Percentiles rank a stretch among this genome's conserved stretches.
phyloP scores from a whole-genome alignment of 2,113 vertebrate genomes.

The Ardeotis arabs region DNA sequence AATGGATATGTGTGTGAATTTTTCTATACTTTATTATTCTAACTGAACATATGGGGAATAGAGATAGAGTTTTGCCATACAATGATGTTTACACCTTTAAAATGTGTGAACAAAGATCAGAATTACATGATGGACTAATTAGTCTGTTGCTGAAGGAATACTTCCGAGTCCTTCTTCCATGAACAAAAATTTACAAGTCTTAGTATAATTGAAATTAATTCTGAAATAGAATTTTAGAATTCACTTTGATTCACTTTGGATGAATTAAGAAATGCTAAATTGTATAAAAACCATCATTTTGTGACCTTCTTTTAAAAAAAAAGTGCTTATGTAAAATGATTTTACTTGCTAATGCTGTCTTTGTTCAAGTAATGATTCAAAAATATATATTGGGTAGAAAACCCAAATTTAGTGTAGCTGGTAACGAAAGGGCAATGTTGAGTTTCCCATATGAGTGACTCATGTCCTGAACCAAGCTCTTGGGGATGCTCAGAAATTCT shows the following conservation, averaged over 20 bases:
- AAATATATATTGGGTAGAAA: constrained; percentile 1
- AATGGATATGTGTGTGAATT: neutral
- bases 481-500: neutral
- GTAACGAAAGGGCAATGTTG: neutral
- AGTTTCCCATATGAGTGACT: neutral
- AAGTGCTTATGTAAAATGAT: neutral
- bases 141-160: neutral
- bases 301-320: neutral
- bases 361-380: constrained; percentile 15
- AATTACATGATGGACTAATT: neutral
- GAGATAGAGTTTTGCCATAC: neutral
- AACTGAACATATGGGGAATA: neutral
- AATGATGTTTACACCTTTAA: neutral
- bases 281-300: neutral
- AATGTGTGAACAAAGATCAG: neutral
- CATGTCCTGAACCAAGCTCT: neutral
- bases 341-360: constrained; percentile 29
- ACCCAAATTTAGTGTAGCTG: neutral
- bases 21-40: neutral
- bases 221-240: neutral
- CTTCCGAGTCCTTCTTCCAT: neutral
- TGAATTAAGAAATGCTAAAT: neutral
- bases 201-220: neutral
- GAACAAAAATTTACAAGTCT: neutral
- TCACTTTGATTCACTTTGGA: neutral